Conservation (phyloP, 2,888 invertebrate genomes). For the Anodontia alba region DNA sequence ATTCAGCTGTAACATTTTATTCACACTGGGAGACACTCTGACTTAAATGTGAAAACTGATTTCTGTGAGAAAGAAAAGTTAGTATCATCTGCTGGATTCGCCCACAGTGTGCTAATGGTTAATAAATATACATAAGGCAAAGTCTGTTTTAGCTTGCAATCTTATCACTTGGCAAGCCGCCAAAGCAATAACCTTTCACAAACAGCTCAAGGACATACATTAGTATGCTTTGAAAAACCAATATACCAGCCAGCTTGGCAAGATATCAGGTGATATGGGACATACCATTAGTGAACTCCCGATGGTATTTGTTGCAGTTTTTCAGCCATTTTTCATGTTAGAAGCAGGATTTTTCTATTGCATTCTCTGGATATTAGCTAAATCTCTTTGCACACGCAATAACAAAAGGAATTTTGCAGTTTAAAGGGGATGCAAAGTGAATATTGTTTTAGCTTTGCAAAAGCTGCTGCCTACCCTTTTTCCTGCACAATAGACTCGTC, state of each 20-base stretch:
- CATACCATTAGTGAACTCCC: not conserved
- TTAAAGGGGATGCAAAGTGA: not conserved
- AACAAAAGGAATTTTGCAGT: not conserved
- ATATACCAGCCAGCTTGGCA: not conserved
- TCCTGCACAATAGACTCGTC: slow-evolving; percentile 33
- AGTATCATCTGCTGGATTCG: too few relatives aligned
- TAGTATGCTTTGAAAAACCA: not conserved
- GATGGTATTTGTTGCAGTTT: not conserved
- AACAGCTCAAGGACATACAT: slow-evolving; percentile 61
- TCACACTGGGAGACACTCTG: too few relatives aligned
- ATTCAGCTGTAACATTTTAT: too few relatives aligned
- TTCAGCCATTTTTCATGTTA: not conserved
- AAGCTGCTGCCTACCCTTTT: not conserved
- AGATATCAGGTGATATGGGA: slow-evolving; percentile 4
- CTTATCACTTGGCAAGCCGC: slow-evolving; percentile 57
- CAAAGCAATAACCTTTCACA: slow-evolving; percentile 63
- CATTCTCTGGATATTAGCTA: not conserved
- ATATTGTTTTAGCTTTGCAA: not conserved
- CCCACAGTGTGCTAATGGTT: too few relatives aligned
- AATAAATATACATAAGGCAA: too few relatives aligned
- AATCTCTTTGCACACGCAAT: not conserved
- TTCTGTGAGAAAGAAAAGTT: too few relatives aligned
- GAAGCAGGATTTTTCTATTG: not conserved
- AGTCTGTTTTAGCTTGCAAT: not conserved
- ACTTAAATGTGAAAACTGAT: too few relatives aligned